phyloP scores from a whole-genome alignment of 2,888 invertebrate genomes.

The Callimorpha dominula region DNA sequence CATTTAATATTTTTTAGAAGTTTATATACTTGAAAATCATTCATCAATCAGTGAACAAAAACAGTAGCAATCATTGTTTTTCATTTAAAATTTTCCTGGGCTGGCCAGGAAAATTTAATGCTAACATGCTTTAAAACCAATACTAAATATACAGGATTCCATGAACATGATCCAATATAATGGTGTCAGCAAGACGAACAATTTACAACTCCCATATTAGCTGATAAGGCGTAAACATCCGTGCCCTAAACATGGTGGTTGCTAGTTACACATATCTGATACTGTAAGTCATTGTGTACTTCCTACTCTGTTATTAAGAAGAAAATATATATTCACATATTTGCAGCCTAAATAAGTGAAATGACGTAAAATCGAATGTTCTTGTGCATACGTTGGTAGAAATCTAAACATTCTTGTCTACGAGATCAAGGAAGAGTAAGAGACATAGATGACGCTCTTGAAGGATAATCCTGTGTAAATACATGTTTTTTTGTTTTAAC shows the following conservation, averaged over 20 bases:
- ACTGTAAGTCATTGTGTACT: background rate
- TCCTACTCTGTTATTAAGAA: background rate
- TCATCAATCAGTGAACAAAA: too few species aligned
- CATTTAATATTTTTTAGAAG: too few species aligned
- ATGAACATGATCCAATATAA: background rate
- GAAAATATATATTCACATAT: background rate
- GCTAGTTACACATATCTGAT: background rate
- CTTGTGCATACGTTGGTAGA: too few species aligned
- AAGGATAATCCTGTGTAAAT: too few species aligned
- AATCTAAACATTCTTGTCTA: too few species aligned
- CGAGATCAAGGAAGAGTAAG: too few species aligned
- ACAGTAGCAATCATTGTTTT: too few species aligned
- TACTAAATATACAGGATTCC: background rate
- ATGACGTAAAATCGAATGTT: too few species aligned
- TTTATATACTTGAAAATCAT: too few species aligned
- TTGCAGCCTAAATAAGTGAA: too few species aligned
- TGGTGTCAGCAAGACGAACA: background rate
- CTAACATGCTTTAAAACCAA: background rate
- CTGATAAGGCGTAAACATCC: slow-evolving; percentile 16
- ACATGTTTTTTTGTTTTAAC: too few species aligned
- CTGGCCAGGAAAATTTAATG: background rate
- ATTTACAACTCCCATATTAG: slow-evolving; percentile 13
- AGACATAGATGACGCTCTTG: too few species aligned
- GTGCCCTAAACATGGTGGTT: slow-evolving; percentile 24
- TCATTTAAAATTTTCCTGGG: background rate